Base-by-base conservation (phyloP, 1,140 invertebrate species). In the Telenomus remus region DNA sequence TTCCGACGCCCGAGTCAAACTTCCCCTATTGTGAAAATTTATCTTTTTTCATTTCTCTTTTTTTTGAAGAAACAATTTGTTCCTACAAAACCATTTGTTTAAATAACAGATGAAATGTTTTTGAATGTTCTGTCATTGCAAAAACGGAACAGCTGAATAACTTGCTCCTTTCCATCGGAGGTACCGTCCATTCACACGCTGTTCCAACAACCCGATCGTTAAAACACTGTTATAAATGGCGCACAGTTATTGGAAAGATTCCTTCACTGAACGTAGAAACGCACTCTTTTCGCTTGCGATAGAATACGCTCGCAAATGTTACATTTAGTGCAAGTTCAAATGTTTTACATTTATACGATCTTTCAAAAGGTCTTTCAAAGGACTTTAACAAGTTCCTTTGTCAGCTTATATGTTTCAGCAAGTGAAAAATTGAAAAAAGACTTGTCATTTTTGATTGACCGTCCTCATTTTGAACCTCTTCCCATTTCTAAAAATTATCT, bases 201-300 rank as follows among this genome's bases (percentile, higher is more conserved):
- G 44, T 54, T 35, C 46, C 55, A 63, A 59, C 48, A 63, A 59
- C 48, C 35, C 44, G 46, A 19, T 75, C 64, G 63, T 76, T 70
- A 70, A 70, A 66, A 55, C 35, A 42, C 48, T 64, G 60, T 69
- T 76, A 76, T 70, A 76, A 70, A 76, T 70, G 60, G 60, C 73
- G 50, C 60, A 50, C 51, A 49, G 73, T 70, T 76, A 76, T 76
- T 60, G 65, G 55, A 59, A 65, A 60, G 73, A 76, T 76, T 70
- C 43, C 59, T 69, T 63, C 59, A 59, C 48, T 51, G n/a, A 53
- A 34, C 42, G n/a, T 35, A 35, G 63, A 59, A 75, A 64, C 64
- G 49, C 37, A 64, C 43, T 54, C 61, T 72, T 64, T 59, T 50
- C 69, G 54, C 54, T 60, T 46, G 35, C 57, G 56, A 66, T 63